Conservation (phyloP, 2,797 vertebrate genomes). For the Cossypha heuglini region DNA sequence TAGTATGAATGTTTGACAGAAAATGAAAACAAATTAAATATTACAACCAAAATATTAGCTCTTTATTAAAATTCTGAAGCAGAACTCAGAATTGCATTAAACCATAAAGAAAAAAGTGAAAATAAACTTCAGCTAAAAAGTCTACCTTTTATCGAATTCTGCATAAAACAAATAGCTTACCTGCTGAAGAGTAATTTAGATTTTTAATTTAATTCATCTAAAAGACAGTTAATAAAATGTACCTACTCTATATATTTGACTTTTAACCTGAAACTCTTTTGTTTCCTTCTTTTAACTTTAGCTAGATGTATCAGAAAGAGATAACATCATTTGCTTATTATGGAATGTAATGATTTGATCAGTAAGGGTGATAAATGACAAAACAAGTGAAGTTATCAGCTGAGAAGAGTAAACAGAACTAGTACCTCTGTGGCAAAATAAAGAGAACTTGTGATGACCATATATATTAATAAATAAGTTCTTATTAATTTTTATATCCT, state of each 20-base stretch:
- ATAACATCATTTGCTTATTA: not conserved
- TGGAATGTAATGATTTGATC: not conserved
- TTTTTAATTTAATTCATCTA: not conserved
- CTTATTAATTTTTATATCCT: not conserved
- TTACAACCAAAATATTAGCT: not conserved
- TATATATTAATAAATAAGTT: not conserved
- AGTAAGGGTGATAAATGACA: not conserved
- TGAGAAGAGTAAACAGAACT: not conserved
- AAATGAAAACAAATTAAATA: not conserved
- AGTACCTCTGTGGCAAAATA: not conserved
- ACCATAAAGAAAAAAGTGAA: not conserved
- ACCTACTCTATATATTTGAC: not conserved
- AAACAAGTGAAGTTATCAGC: not conserved
- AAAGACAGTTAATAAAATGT: not conserved
- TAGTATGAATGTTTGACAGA: not conserved
- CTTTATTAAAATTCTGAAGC: not conserved
- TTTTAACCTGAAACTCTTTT: not conserved
- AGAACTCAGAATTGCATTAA: not conserved
- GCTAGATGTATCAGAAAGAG: not conserved
- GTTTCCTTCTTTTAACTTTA: not conserved
- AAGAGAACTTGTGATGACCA: not conserved
- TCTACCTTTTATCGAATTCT: not conserved
- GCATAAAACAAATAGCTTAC: not conserved
- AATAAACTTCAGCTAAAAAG: not conserved
- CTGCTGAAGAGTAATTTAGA: not conserved